Evolutionary conservation across 2,797 vertebrate genomes (phyloP).

Genomic region (Bufotes viridis): DNA sequence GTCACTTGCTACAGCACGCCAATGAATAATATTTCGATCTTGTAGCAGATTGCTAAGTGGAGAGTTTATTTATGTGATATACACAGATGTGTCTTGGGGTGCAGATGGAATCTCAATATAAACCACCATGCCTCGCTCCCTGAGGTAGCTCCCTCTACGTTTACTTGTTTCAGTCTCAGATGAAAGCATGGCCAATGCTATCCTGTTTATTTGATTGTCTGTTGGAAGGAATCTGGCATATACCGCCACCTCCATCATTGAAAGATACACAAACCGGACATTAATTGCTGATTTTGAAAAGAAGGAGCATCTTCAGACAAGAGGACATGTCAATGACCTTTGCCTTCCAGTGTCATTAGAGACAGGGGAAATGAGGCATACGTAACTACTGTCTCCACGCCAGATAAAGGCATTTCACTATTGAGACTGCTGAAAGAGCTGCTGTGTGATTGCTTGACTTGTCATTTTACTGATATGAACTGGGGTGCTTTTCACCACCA

Average conservation of each 20-base stretch:
- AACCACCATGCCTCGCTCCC: not conserved
- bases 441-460: not conserved
- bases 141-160: not conserved
- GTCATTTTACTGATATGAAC: not conserved
- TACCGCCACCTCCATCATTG: constrained; percentile 22
- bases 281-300: constrained; percentile 10
- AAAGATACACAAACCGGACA: constrained; percentile 6
- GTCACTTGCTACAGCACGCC: not conserved
- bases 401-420: constrained; percentile 29
- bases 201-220: constrained; percentile 25
- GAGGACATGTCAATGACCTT: constrained; percentile 25
- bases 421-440: not conserved
- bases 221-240: constrained; percentile 18
- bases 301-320: constrained; percentile 27
- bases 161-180: constrained; percentile 17
- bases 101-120: constrained; percentile 6
- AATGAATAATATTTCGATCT: not conserved
- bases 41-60: not conserved
- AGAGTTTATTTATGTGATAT: constrained; percentile 21
- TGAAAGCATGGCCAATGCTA: not conserved
- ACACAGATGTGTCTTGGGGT: constrained; percentile 15
- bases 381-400: constrained; percentile 3
- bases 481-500: too few species aligned
- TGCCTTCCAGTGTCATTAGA: constrained; percentile 28
- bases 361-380: constrained; percentile 30